These are phyloP conservation scores for Boloria selene DNA, from an alignment of 2,888 invertebrate species.

Conservation along the genomic window DNA sequence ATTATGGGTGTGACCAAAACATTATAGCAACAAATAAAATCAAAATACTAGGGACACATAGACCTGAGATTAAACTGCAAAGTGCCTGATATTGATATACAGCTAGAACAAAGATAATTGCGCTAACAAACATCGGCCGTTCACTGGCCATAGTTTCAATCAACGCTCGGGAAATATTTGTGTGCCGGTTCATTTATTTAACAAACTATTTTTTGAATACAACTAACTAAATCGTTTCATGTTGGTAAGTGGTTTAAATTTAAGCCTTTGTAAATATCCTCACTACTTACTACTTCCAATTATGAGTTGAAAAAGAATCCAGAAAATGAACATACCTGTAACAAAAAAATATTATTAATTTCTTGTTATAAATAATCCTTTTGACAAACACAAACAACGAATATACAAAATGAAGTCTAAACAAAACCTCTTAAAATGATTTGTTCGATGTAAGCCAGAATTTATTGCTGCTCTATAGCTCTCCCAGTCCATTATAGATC, in stretches of 20 bases:
- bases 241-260: not conserved
- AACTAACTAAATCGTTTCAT: too few species aligned
- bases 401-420: not conserved
- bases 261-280: not conserved
- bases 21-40: not conserved
- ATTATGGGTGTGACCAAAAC: too few species aligned
- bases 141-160: conserved; percentile 27
- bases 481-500: too few species aligned
- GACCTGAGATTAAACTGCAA: conserved; percentile 20
- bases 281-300: not conserved
- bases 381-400: not conserved
- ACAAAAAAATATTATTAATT: conserved; percentile 35
- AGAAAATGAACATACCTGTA: conserved; percentile 47
- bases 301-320: not conserved
- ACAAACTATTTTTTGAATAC: not conserved
- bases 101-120: conserved; percentile 26
- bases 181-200: conserved; percentile 2
- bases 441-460: conserved; percentile 6
- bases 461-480: conserved; percentile 19
- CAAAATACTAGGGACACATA: conserved; percentile 7
- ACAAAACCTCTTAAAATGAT: not conserved
- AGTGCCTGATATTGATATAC: conserved; percentile 26
- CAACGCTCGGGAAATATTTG: conserved; percentile 18
- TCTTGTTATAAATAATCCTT: not conserved
- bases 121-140: conserved; percentile 24